Evolutionary conservation across 2,888 invertebrate species (phyloP).

Genomic region (Cosmia pyralina): DNA sequence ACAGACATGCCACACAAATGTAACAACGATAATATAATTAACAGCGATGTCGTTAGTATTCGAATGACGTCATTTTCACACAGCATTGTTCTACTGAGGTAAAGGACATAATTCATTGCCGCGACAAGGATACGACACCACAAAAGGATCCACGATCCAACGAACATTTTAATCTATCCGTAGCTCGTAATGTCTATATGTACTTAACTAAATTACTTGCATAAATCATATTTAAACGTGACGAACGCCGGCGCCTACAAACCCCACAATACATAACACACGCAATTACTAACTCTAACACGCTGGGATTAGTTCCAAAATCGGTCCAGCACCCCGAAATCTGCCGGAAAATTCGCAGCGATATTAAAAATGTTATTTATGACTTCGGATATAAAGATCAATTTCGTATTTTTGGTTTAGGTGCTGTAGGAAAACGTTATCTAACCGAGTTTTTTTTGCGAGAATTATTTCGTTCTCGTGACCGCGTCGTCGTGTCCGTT

Average conservation of each 20-base stretch:
- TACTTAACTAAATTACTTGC: slow-evolving; percentile 90
- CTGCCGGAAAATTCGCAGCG: slow-evolving; percentile 47
- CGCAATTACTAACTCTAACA: slow-evolving; percentile 72
- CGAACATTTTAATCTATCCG: slow-evolving; percentile 87
- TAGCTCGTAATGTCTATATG: slow-evolving; percentile 86
- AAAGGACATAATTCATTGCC: slow-evolving; percentile 75
- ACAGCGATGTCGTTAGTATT: slow-evolving; percentile 54
- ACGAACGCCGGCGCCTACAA: slow-evolving; percentile 79
- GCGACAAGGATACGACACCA: slow-evolving; percentile 66
- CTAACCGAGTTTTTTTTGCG: slow-evolving; percentile 70
- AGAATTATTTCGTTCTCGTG: slow-evolving; percentile 73
- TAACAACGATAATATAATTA: slow-evolving; percentile 53
- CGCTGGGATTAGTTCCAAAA: slow-evolving; percentile 66
- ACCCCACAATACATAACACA: slow-evolving; percentile 62
- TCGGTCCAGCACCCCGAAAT: slow-evolving; percentile 49
- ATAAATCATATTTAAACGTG: slow-evolving; percentile 90
- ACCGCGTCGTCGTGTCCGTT: slow-evolving; percentile 53
- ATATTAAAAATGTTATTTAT: slow-evolving; percentile 71
- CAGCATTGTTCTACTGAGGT: slow-evolving; percentile 57
- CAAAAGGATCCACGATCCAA: slow-evolving; percentile 75
- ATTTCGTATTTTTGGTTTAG: slow-evolving; percentile 60
- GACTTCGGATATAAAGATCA: slow-evolving; percentile 67
- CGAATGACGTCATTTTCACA: slow-evolving; percentile 57
- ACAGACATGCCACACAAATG: slow-evolving; percentile 38
- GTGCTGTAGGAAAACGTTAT: slow-evolving; percentile 68